Evolutionary conservation across 1,140 invertebrate species (phyloP), one percentile per base, ranked within the genome.

Genomic region (Latrodectus geometricus): DNA sequence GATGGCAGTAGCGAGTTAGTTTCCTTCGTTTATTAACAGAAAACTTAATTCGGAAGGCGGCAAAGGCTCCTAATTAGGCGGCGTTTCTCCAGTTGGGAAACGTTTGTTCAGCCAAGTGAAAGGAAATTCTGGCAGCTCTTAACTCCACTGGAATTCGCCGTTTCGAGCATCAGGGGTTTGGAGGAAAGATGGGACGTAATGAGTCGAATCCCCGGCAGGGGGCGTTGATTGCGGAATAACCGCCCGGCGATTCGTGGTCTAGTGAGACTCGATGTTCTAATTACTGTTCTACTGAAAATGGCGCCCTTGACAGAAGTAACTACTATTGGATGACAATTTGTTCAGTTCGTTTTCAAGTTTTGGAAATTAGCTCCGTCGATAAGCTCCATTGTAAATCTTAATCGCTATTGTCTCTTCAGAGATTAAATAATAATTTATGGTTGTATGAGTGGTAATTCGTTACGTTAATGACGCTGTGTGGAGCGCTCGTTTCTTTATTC

Each of bases 21-120:
- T 76, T 76, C 74, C 56, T 56, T 70, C 56, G 21, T 83, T 83
- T 83, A 83, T 83, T 83, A 83, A 83, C 70, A 74, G 80, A 83
- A 83, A 83, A 83, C 80, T 83, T 83, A 83, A 83, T 83, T 83
- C 80, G 50, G 15, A 72, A 65, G 20, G 21, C 70, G 80, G 9
- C 54, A 17, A 61, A 61, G 54, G 17, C 54, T 61, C 17, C 11
- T 61, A 61, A 61, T 61, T 61, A 61, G 54, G 3, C 17, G 17
- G 54, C 11, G 54, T 61, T 61, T 61, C 54, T 61, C 54, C 17
- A 61, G 54, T 61, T 61, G 54, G 54, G 35, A 35, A 35, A 35
- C 54, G 54, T 61, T 8, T 61, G 54, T 11, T 69, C 68, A 69
- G 35, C 8, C 68, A 11, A n/a, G 68, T n/a, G 14, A 23, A 21